Percentiles rank a stretch among this genome's conserved stretches.
phyloP scores from a whole-genome alignment of 2,113 vertebrate genomes.

The Phalacrocorax aristotelis region DNA sequence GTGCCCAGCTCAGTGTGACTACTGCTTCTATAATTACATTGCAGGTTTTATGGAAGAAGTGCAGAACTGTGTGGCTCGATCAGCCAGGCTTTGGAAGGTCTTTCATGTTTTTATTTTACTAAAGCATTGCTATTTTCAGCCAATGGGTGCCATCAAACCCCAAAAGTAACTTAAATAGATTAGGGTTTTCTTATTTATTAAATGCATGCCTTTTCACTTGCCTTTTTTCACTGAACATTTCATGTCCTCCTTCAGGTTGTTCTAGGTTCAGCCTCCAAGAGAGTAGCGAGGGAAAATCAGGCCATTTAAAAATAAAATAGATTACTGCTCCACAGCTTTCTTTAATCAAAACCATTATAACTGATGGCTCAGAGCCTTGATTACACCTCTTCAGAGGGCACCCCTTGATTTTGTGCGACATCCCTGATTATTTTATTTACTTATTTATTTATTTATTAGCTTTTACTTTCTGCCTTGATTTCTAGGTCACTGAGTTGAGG shows the following conservation, averaged over 20 bases:
- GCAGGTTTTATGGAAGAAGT: not conserved
- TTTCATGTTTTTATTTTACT: constrained; percentile 12
- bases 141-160: not conserved
- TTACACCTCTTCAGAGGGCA: constrained; percentile 52
- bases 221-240: constrained; percentile 3
- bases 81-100: not conserved
- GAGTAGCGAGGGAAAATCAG: not conserved
- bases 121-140: not conserved
- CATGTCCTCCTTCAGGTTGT: not conserved
- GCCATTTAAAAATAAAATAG: constrained; percentile 46
- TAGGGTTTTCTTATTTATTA: not conserved
- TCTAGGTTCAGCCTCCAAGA: constrained; percentile 12
- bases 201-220: not conserved
- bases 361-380: constrained; percentile 59
- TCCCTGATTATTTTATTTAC: constrained; percentile 54
- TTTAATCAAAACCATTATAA: constrained; percentile 59
- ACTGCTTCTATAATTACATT: not conserved
- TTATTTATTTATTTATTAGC: constrained; percentile 64
- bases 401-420: constrained; percentile 29
- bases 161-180: not conserved
- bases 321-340: constrained; percentile 52
- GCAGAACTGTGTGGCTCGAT: not conserved
- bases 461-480: constrained; percentile 53
- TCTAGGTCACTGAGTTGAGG: constrained; percentile 48
- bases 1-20: not conserved